Evolutionary conservation across 2,888 invertebrate genomes (phyloP).

Genomic region (Parthenolecanium corni): DNA sequence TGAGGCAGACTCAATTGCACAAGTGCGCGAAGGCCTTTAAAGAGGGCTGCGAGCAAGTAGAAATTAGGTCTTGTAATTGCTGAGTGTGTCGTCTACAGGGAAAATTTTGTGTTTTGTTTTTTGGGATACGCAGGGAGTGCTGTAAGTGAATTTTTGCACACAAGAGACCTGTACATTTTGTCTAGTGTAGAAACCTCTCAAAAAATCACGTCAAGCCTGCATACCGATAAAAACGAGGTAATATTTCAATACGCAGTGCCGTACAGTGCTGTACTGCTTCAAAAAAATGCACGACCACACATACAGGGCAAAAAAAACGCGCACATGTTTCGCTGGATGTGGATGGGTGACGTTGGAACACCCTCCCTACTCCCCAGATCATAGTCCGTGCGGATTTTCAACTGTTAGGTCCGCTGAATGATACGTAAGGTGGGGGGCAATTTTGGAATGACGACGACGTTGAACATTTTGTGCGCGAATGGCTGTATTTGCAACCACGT

Average conservation of each 20-base stretch:
- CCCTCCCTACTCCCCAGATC: constrained; percentile 29
- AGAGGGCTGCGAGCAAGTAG: constrained; percentile 13
- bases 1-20: background rate
- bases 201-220: background rate
- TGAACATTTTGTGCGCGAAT: background rate
- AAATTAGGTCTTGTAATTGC: constrained; percentile 6
- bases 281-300: constrained; percentile 21
- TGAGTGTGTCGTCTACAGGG: constrained; percentile 9
- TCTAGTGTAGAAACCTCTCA: constrained; percentile 17
- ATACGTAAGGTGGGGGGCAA: constrained; percentile 7
- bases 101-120: constrained; percentile 30
- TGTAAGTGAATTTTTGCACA: constrained; percentile 28
- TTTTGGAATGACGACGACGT: background rate
- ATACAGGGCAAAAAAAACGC: constrained; percentile 30
- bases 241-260: background rate
- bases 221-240: constrained; percentile 16
- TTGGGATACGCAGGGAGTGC: constrained; percentile 29
- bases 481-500: no score
- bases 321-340: constrained; percentile 23
- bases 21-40: constrained; percentile 12
- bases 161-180: constrained; percentile 29
- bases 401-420: constrained; percentile 28
- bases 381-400: constrained; percentile 30
- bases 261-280: constrained; percentile 21
- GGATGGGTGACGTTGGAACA: constrained; percentile 4